phyloP scores from a whole-genome alignment of 2,888 invertebrate species.

The Stenoptilia bipunctidactyla region DNA sequence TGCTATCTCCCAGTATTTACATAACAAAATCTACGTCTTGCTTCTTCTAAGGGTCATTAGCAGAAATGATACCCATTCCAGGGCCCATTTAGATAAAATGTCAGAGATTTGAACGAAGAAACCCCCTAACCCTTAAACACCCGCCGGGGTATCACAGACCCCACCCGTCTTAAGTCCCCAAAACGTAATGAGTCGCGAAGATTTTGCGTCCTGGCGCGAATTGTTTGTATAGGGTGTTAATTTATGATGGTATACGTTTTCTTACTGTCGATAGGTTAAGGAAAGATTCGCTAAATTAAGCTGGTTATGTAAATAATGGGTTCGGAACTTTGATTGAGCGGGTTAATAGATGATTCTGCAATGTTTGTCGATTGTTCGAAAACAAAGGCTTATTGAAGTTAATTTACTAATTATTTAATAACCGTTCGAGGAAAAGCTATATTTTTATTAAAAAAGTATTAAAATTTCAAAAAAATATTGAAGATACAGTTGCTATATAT shows the following conservation, averaged over 20 bases:
- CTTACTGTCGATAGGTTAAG: constrained; percentile 26
- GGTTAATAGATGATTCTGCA: too few relatives aligned
- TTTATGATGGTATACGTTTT: constrained; percentile 32
- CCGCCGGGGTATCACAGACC: constrained; percentile 7
- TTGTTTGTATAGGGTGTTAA: constrained; percentile 68
- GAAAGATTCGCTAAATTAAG: constrained; percentile 12
- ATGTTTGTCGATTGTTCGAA: too few relatives aligned
- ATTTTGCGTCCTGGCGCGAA: constrained; percentile 58
- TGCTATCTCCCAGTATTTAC: constrained; percentile 6
- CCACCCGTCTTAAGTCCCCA: constrained; percentile 17
- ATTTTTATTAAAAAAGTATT: too few relatives aligned
- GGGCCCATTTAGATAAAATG: constrained; percentile 71
- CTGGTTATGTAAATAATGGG: neutral
- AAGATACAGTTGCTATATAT: too few relatives aligned
- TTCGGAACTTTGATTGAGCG: too few relatives aligned
- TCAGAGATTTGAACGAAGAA: constrained; percentile 68
- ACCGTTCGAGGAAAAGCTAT: too few relatives aligned
- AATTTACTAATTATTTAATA: too few relatives aligned
- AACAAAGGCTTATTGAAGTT: too few relatives aligned
- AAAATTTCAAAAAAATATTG: too few relatives aligned
- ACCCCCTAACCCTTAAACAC: constrained; percentile 22
- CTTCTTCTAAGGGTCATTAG: constrained; percentile 65
- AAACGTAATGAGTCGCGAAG: constrained; percentile 67
- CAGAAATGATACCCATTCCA: constrained; percentile 61
- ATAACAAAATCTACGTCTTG: constrained; percentile 40